Evolutionary conservation across 2,113 vertebrate species (phyloP).

Genomic region (Phylloscopus whistleri): DNA sequence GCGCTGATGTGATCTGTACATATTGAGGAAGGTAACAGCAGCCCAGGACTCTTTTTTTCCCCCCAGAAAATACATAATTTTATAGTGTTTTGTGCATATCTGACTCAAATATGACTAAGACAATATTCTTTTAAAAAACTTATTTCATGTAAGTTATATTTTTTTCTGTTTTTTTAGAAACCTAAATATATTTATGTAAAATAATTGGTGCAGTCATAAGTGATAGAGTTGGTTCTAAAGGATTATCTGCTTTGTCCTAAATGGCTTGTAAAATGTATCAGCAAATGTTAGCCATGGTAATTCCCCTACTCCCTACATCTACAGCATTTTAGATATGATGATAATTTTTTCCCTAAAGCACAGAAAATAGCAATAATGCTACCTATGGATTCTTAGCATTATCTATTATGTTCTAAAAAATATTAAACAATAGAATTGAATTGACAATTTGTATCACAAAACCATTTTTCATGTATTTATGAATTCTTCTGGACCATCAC

Average conservation of each 20-base stretch:
- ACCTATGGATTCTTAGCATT: constrained; percentile 31
- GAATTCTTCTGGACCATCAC: constrained; percentile 43
- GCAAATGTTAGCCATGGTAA: neutral
- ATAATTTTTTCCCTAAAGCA: neutral
- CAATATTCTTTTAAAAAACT: neutral
- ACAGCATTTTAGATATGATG: neutral
- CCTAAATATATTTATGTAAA: neutral
- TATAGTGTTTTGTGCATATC: neutral
- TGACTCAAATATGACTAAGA: neutral
- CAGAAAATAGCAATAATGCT: constrained; percentile 11
- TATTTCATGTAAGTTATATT: neutral
- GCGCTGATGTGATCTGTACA: neutral
- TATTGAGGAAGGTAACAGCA: too few relatives aligned
- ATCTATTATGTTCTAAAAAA: neutral
- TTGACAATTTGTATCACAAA: constrained; percentile 49
- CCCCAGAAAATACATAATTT: neutral
- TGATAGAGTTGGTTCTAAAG: neutral
- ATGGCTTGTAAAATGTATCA: neutral
- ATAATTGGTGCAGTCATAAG: neutral
- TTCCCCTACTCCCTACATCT: neutral
- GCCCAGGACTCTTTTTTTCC: neutral
- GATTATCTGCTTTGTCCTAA: constrained; percentile 10
- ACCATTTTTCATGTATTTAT: constrained; percentile 57
- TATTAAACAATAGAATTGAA: constrained; percentile 6
- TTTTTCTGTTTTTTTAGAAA: neutral